Conservation (phyloP, 2,113 vertebrate genomes). For the Clarias magur region DNA sequence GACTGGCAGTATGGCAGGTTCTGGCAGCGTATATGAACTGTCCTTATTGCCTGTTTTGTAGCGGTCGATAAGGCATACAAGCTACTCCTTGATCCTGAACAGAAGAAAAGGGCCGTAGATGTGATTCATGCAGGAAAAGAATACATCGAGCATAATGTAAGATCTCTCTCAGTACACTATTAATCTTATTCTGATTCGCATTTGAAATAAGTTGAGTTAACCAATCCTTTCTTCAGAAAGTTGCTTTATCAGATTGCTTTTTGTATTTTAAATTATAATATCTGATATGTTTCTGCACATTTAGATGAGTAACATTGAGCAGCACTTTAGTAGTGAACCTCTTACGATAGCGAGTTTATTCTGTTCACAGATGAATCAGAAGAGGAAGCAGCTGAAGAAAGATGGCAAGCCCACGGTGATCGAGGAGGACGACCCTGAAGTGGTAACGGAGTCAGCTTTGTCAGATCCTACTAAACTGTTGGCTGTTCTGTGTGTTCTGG, state of each 20-base stretch:
- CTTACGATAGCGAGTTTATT: not conserved
- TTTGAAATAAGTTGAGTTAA: not conserved
- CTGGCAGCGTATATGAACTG: not conserved
- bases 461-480: not conserved
- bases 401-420: conserved; percentile 85
- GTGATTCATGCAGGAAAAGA: conserved; percentile 95
- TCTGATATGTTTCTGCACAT: not conserved
- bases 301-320: not conserved
- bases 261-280: not conserved
- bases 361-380: conserved; percentile 85
- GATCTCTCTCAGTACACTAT: conserved; percentile 46
- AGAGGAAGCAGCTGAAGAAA: conserved; percentile 96
- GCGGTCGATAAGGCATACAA: conserved; percentile 99
- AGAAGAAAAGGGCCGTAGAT: conserved; percentile 95
- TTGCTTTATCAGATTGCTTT: not conserved
- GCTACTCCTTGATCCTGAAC: conserved; percentile 89
- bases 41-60: conserved; percentile 56
- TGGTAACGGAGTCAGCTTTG: conserved; percentile 67
- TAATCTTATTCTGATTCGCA: not conserved
- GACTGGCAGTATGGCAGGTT: not conserved
- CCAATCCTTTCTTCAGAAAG: not conserved
- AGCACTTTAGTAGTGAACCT: not conserved
- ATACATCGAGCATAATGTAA: conserved; percentile 95
- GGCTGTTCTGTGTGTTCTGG: not conserved
- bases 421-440: conserved; percentile 92